A percentile compares a stretch with the other conserved stretches of the same genome.
phyloP scores from a whole-genome alignment of 1,140 invertebrate genomes.

The Drosophila teissieri region DNA sequence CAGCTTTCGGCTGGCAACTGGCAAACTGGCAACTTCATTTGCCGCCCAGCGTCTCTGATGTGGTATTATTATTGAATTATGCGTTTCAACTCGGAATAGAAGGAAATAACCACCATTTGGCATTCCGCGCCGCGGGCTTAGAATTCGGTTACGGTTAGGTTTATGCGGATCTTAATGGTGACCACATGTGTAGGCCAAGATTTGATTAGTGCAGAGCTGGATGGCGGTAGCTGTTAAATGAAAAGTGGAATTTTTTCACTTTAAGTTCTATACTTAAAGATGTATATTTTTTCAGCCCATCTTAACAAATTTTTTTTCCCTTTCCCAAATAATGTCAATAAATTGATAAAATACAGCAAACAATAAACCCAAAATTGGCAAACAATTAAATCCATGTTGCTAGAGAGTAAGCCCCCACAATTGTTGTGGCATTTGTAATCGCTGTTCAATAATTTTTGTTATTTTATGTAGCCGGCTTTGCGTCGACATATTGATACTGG shows the following conservation, averaged over 20 bases:
- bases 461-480: slow-evolving; percentile 76
- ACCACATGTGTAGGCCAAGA: slow-evolving; percentile 34
- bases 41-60: slow-evolving; percentile 48
- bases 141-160: slow-evolving; percentile 21
- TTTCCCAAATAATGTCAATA: slow-evolving; percentile 41
- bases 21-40: slow-evolving; percentile 55
- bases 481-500: slow-evolving; percentile 32
- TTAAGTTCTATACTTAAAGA: neutral
- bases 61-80: slow-evolving; percentile 77
- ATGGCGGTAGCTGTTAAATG: neutral
- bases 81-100: slow-evolving; percentile 34
- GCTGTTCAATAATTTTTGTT: slow-evolving; percentile 79
- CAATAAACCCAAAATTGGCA: slow-evolving; percentile 44
- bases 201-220: slow-evolving; percentile 42
- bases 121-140: slow-evolving; percentile 4
- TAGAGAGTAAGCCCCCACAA: slow-evolving; percentile 53
- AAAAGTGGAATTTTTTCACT: neutral
- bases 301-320: neutral
- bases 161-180: slow-evolving; percentile 31
- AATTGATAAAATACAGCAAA: slow-evolving; percentile 35
- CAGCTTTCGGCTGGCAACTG: slow-evolving; percentile 29
- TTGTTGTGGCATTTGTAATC: slow-evolving; percentile 78
- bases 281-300: no score
- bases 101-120: slow-evolving; percentile 9
- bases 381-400: slow-evolving; percentile 57